A percentile compares a stretch with the other conserved stretches of the same genome.
Evolutionary conservation across 2,888 invertebrate genomes (phyloP).

Genomic region (Ectobius pallidus): DNA sequence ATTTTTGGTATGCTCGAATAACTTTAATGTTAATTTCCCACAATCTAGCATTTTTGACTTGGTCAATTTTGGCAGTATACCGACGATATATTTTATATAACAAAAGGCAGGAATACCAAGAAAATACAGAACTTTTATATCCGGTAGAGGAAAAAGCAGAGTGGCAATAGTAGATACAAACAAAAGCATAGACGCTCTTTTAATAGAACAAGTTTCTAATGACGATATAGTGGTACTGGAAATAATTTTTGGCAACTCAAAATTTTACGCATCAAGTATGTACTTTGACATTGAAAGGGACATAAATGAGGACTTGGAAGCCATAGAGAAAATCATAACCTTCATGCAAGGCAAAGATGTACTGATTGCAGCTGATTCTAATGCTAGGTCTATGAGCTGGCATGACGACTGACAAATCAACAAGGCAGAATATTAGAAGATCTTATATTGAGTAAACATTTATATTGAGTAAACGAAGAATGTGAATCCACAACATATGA

Average conservation of each 20-base stretch:
- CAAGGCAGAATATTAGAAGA: background rate
- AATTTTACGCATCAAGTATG: background rate
- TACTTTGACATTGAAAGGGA: constrained; percentile 6
- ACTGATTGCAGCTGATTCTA: background rate
- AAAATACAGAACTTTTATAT: background rate
- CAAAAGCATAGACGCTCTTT: background rate
- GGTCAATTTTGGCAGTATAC: too few relatives aligned
- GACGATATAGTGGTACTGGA: background rate
- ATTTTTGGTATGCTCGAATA: too few relatives aligned
- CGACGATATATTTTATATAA: background rate
- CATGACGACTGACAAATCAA: background rate
- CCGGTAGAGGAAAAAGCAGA: background rate
- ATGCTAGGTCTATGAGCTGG: background rate
- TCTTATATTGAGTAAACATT: background rate
- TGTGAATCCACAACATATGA: background rate
- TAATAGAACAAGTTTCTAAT: background rate
- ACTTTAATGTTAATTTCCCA: too few relatives aligned
- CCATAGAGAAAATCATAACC: background rate
- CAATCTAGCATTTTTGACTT: too few relatives aligned
- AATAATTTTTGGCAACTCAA: background rate
- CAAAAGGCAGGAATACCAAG: background rate
- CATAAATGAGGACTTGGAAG: background rate
- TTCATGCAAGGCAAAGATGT: background rate
- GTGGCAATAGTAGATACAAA: background rate
- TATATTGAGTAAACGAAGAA: background rate